A percentile compares a stretch with the other conserved stretches of the same genome.
phyloP scores from a whole-genome alignment of 2,888 invertebrate genomes.

The Nipponacmea schrenckii region DNA sequence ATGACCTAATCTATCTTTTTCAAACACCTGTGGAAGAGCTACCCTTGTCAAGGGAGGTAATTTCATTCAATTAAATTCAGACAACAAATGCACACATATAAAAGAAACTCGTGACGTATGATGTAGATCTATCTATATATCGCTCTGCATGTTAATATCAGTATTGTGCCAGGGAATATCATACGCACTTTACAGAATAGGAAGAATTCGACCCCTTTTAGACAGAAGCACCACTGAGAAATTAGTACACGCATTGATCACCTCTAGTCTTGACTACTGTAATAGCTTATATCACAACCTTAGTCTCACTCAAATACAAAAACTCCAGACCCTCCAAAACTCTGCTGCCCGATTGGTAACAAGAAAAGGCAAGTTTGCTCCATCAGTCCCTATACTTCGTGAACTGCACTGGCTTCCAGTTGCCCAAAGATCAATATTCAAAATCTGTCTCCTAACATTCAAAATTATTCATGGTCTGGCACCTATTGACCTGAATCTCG shows the following conservation, averaged over 20 bases:
- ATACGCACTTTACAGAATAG: not conserved
- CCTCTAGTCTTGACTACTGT: not conserved
- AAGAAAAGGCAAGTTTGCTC: not conserved
- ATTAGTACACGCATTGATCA: not conserved
- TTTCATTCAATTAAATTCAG: too few relatives aligned
- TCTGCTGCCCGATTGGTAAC: not conserved
- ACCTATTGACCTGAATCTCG: not conserved
- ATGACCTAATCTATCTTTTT: too few relatives aligned
- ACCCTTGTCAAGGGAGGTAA: too few relatives aligned
- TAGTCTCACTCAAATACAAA: not conserved
- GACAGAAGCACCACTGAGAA: not conserved
- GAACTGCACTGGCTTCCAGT: not conserved
- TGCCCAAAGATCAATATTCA: not conserved
- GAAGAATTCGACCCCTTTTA: not conserved
- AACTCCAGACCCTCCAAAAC: not conserved
- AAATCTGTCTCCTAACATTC: not conserved
- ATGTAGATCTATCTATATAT: too few relatives aligned
- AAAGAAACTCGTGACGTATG: too few relatives aligned
- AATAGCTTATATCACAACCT: constrained; percentile 1
- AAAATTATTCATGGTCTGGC: not conserved
- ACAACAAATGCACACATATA: too few relatives aligned
- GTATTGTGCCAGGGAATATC: not conserved
- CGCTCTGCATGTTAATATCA: too few relatives aligned
- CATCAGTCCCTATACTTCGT: not conserved
- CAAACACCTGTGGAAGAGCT: too few relatives aligned